Evolutionary conservation across 2,888 invertebrate species (phyloP), one percentile per base, ranked within the genome.

Genomic region (Ormyrus pomaceus): DNA sequence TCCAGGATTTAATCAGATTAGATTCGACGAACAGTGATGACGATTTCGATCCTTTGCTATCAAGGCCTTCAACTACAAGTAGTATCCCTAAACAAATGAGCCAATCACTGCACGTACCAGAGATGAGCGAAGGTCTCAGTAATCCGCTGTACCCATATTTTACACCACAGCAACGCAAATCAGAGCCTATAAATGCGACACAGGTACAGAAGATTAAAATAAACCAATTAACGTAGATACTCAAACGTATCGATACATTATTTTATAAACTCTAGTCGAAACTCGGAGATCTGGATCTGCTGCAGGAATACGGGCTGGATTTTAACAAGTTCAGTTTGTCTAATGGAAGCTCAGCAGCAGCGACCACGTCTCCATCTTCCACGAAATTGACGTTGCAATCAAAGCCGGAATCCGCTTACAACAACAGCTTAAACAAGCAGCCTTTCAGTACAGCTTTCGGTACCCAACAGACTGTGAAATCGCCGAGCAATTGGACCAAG

Each of bases 271-370:
- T 34, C 8, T 55, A 82, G 82, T 7, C 62, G 0, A 77, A 88
- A 80, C 85, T 90, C 64, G 91, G 92, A 80, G 95, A 95, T 86
- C 93, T 93, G 86, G 95, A 95, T 87, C 91, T 95, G 76, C 92
- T 95, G 83, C 93, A 94, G 86, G 95, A 95, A 86, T 95, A 95
- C 86, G 95, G 95, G 74, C 91, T 95, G 84, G 94, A 95, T 90
- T 95, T 95, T 88, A 92, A 93, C 84, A 93, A 93, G 82, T 91
- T 92, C 82, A 91, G 86, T 82, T 86, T 91, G 73, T 89, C 89
- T 53, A 90, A 90, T 71, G 88, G 87, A 77, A 85, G 74, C 79
- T 84, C 77, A 55, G 80, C 80, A 53, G 51, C 81, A 3, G 6
- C 64, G 6, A 13, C 66, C 6, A 13, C 53, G 5, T 19, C 79